Evolutionary conservation across 1,140 invertebrate genomes (phyloP).

Genomic region (Drosophila melanogaster): DNA sequence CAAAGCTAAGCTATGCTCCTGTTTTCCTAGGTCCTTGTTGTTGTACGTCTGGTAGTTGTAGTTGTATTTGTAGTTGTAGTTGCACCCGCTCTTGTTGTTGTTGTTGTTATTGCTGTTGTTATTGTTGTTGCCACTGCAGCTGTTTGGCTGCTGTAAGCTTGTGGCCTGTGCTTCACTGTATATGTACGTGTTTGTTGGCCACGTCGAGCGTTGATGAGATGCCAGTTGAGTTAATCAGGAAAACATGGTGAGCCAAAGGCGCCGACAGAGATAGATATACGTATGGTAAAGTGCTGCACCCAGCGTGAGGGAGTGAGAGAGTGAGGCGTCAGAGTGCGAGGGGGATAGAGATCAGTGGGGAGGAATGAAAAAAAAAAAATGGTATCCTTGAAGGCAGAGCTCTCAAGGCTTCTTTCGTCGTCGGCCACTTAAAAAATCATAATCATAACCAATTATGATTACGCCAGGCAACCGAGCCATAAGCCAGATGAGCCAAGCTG

Average conservation of each 20-base stretch:
- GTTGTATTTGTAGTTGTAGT: constrained; percentile 8
- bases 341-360: neutral
- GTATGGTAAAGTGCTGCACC: too few relatives aligned
- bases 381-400: constrained; percentile 19
- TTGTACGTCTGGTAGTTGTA: constrained; percentile 7
- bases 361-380: constrained; percentile 1
- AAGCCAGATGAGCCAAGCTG: constrained; percentile 4
- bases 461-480: constrained; percentile 6
- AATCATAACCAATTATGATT: constrained; percentile 46
- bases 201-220: constrained; percentile 46
- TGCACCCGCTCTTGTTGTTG: constrained; percentile 10
- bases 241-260: constrained; percentile 43
- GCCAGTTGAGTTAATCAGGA: constrained; percentile 58
- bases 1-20: constrained; percentile 59
- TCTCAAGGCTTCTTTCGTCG: constrained; percentile 6
- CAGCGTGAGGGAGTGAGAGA: neutral
- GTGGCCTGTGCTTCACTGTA: constrained; percentile 21
- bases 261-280: constrained; percentile 21
- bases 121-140: constrained; percentile 23
- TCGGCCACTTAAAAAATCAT: constrained; percentile 35
- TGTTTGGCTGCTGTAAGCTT: constrained; percentile 52
- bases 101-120: neutral
- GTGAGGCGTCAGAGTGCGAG: neutral
- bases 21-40: constrained; percentile 29
- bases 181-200: constrained; percentile 19